Base-by-base conservation (phyloP, 2,113 vertebrate genomes). In the Microcebus tavaratra region DNA sequence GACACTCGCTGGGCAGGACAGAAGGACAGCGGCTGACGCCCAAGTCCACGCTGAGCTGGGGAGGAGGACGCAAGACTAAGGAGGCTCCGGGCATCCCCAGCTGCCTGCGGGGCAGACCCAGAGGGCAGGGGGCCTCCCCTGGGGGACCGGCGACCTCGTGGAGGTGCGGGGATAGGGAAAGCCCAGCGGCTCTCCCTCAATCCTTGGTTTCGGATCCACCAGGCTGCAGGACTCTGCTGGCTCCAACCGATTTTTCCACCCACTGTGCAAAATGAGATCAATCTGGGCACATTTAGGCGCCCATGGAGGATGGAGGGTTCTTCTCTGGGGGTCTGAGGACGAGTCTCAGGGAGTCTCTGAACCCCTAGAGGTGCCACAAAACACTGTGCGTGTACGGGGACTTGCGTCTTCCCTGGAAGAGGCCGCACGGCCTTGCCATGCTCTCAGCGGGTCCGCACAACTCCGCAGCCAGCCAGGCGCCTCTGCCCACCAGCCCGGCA, bases 401-500 rank as follows among this genome's bases (percentile, higher is more conserved):
- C 34, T 18, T 6, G 53, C 4, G 0, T 36, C 45, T 21, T 31
- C 59, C 45, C 80, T 45, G 27, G n/a, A 15, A 48, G 68, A 68
- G 42, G 76, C 9, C 21, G 15, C 48, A 12, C 12, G 34, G 67
- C 63, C 36, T 3, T 6, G 4, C 21, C 10, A 17, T 15, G 7
- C 59, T 48, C 57, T 50, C 18, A 1, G 23, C 29, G 45, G 31
- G 29, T 6, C 67, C 5, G 39, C 42, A 48, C 7, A 0, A 10
- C 12, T 17, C n/a, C 10, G 48, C 57, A 20, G 10, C 61, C 61
- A 34, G 29, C 21, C 0, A 0, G 18, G 59, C 14, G 36, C 63
- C 18, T 0, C 8, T 5, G 31, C 27, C 59, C 31, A 36, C 20
- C 10, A 6, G n/a, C 72, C n/a, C 0, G 0, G 0, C 1, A 53